Evolutionary conservation across 2,113 vertebrate genomes (phyloP), one percentile per base, ranked within the genome.

Genomic region (Lamprologus sp.): DNA sequence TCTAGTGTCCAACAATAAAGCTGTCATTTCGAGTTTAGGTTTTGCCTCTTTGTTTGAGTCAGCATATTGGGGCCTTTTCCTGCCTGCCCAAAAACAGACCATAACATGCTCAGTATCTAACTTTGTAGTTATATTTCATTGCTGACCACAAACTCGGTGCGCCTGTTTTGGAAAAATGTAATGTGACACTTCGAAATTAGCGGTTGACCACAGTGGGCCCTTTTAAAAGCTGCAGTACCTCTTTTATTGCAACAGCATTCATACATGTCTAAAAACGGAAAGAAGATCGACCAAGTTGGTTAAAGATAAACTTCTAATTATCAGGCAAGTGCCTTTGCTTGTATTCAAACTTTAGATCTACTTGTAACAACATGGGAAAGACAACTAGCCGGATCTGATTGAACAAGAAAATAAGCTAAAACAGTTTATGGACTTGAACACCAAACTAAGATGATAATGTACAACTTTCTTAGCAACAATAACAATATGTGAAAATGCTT

Each of bases 231-330:
- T 56, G 54, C 12, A 56, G 54, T 26, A 14, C 7, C 54, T 55
- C 3, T 56, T 56, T 26, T 56, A 56, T 56, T 56, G 54, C 26
- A 56, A 56, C 54, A 56, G 53, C 53, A 55, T 55, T 55, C 53
- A 55, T 56, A 26, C 21, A 56, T 56, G 54, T 56, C 4, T 0
- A 26, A 56, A 26, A 14, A 56, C 7, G 0, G 0, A 56, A 56
- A 26, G 54, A 56, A 56, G 54, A 56, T 26, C 3, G 7, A 56
- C 54, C 21, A 56, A 14, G 1, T 26, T 26, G 54, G 21, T 56
- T 1, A 26, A 56, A 56, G 54, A 26, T 56, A 7, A 26, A 56
- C 12, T 1, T 55, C 12, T 26, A 56, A 56, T 26, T 56, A 26
- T 56, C 11, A 56, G 54, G 54, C 54, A 5, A 21, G 54, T 56